Conservation (phyloP, 2,888 invertebrate genomes). For the Rhopalosiphum nymphaeae region DNA sequence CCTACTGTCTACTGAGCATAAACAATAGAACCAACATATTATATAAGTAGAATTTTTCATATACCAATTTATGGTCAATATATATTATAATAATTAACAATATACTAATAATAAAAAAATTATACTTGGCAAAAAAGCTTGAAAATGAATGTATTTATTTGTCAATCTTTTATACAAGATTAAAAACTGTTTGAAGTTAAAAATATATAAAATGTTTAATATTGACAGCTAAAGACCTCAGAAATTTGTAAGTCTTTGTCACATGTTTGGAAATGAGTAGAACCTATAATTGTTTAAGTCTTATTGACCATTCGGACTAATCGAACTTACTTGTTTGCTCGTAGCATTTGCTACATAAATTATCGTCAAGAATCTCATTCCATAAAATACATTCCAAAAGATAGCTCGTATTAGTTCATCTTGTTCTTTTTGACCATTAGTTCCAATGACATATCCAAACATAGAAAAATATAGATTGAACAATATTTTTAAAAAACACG, state of each 20-base stretch:
- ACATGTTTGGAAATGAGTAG: neutral
- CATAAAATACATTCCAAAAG: slow-evolving; percentile 66
- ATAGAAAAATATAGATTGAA: slow-evolving; percentile 67
- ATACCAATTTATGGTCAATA: neutral
- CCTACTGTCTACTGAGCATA: neutral
- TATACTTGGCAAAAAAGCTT: too few relatives aligned
- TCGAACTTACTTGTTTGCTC: slow-evolving; percentile 63
- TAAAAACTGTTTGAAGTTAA: too few relatives aligned
- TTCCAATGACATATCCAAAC: slow-evolving; percentile 66
- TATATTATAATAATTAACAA: neutral
- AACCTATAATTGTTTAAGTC: neutral
- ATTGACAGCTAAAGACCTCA: too few relatives aligned
- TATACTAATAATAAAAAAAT: neutral
- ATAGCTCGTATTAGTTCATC: slow-evolving; percentile 65
- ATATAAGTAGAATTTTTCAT: neutral
- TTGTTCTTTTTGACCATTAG: slow-evolving; percentile 61
- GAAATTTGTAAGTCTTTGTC: too few relatives aligned
- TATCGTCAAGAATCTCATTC: slow-evolving; percentile 64
- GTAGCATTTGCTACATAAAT: slow-evolving; percentile 66
- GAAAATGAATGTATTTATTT: too few relatives aligned
- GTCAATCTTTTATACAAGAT: too few relatives aligned
- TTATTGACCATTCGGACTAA: neutral
- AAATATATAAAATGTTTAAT: too few relatives aligned
- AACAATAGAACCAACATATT: neutral
- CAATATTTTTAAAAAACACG: slow-evolving; percentile 66